Evolutionary conservation across 2,888 invertebrate species (phyloP).

Genomic region (Panopea generosa): DNA sequence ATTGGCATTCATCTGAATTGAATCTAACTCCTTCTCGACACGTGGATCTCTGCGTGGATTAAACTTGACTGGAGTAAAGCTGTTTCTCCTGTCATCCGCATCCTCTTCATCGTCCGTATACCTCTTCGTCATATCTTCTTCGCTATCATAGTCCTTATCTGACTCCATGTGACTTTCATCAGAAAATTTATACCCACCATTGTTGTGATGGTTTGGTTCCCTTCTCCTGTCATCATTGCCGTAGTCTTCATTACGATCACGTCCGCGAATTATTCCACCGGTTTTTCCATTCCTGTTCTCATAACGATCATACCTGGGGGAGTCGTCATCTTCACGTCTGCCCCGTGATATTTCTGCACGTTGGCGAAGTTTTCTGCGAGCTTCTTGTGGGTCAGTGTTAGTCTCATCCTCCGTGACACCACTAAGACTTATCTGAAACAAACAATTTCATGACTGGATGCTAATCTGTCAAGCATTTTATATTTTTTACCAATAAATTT

Average conservation of each 20-base stretch:
- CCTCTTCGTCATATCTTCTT: constrained; percentile 51
- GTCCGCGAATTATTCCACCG: constrained; percentile 23
- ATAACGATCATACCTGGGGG: constrained; percentile 40
- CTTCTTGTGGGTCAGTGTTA: constrained; percentile 43
- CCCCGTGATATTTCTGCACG: constrained; percentile 57
- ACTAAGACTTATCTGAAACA: constrained; percentile 49
- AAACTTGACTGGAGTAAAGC: constrained; percentile 59
- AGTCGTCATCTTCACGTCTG: constrained; percentile 43
- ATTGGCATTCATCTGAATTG: constrained; percentile 60
- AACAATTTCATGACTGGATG: background rate
- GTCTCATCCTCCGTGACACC: constrained; percentile 62
- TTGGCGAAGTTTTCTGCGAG: constrained; percentile 37
- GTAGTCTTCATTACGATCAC: constrained; percentile 51
- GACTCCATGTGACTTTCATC: constrained; percentile 52
- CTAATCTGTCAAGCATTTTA: background rate
- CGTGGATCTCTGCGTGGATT: constrained; percentile 69
- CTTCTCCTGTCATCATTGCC: constrained; percentile 53
- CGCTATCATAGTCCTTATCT: constrained; percentile 59
- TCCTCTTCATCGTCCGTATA: constrained; percentile 69
- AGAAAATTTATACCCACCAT: constrained; percentile 54
- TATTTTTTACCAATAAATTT: background rate
- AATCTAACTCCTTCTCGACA: constrained; percentile 75
- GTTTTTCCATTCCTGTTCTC: constrained; percentile 57
- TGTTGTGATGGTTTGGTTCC: constrained; percentile 33
- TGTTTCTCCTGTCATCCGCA: constrained; percentile 55